Evolutionary conservation across 2,113 vertebrate species (phyloP).

Genomic region (Muntiacus muntjak): DNA sequence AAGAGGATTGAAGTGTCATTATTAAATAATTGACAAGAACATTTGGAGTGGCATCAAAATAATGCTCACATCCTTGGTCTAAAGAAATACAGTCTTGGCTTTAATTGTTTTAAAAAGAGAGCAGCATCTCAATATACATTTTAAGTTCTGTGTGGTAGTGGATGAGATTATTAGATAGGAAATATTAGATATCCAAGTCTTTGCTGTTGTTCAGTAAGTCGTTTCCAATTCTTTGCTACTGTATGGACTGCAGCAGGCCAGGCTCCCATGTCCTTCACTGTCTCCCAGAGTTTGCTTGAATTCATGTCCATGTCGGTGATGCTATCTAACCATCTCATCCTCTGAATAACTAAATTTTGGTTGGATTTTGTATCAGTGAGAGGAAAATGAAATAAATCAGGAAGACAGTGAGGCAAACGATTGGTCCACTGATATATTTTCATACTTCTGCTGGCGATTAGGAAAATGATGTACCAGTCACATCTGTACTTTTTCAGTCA

Average conservation of each 20-base stretch:
- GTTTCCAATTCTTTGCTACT: neutral
- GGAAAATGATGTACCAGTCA: neutral
- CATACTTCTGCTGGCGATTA: neutral
- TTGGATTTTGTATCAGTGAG: neutral
- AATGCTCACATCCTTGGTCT: neutral
- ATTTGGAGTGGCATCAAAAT: neutral
- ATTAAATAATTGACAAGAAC: neutral
- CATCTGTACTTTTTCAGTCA: slow-evolving; percentile 26
- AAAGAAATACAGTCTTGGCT: neutral
- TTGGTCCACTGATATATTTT: neutral
- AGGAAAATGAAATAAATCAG: slow-evolving; percentile 28
- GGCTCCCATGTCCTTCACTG: neutral
- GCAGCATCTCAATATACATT: neutral
- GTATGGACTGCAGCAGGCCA: neutral
- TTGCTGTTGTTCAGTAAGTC: neutral
- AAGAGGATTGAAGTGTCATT: neutral
- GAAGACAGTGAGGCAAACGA: neutral
- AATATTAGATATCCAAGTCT: neutral
- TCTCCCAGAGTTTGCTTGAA: neutral
- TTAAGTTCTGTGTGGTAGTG: neutral
- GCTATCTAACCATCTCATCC: neutral
- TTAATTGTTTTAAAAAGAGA: neutral
- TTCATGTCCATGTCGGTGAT: neutral
- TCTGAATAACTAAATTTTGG: neutral
- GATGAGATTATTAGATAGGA: neutral